phyloP scores from a whole-genome alignment of 1,140 invertebrate genomes.

The Berghia stephanieae region DNA sequence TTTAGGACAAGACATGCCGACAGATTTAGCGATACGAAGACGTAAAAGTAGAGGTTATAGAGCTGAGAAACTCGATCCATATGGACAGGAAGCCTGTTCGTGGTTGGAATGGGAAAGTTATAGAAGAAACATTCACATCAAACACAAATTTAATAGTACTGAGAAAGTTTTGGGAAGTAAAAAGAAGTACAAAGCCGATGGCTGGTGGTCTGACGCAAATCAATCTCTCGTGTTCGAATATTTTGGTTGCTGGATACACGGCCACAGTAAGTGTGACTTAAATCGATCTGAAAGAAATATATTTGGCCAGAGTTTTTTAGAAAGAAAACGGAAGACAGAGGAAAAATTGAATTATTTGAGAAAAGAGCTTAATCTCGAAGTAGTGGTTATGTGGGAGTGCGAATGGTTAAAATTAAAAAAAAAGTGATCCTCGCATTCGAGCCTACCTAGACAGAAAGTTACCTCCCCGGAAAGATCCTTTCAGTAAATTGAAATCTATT shows the following conservation, averaged over 20 bases:
- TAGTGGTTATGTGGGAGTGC: slow-evolving; percentile 18
- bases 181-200: background rate
- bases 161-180: background rate
- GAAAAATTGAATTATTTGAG: background rate
- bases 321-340: background rate
- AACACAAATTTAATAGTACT: background rate
- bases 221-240: background rate
- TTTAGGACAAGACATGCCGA: slow-evolving; percentile 35
- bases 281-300: background rate
- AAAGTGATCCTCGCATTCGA: background rate
- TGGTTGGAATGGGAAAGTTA: slow-evolving; percentile 1
- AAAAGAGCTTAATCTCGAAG: background rate
- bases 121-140: background rate
- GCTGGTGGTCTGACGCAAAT: too few relatives aligned
- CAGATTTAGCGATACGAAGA: slow-evolving; percentile 22
- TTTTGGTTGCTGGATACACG: slow-evolving; percentile 18
- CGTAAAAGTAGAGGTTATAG: slow-evolving; percentile 14
- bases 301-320: background rate
- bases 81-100: background rate
- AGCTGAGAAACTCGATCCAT: slow-evolving; percentile 23
- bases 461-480: background rate
- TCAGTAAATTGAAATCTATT: background rate
- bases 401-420: background rate
- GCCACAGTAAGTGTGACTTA: too few relatives aligned
- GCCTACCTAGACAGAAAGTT: background rate